Conservation (phyloP, 1,140 invertebrate species). For the Pararge aegeria region DNA sequence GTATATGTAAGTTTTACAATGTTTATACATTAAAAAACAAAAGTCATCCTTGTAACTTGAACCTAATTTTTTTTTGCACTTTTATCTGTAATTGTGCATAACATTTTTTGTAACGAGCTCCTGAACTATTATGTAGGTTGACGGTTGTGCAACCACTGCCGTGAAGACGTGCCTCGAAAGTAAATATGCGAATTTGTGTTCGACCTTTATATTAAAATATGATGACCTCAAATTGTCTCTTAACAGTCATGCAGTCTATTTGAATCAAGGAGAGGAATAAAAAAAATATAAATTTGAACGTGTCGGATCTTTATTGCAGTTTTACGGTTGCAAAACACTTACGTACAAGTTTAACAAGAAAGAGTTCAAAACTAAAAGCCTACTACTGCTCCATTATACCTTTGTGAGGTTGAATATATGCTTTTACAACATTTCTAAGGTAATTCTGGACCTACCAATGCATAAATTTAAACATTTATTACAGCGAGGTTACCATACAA, state of each 20-base stretch:
- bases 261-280: constrained; percentile 14
- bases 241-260: constrained; percentile 14
- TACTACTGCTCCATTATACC: too few relatives aligned
- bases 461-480: too few relatives aligned
- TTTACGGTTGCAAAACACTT: too few relatives aligned
- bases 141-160: constrained; percentile 5
- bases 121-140: constrained; percentile 4
- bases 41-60: too few relatives aligned
- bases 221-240: constrained; percentile 18
- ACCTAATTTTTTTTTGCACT: background rate
- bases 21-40: too few relatives aligned
- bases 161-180: constrained; percentile 22
- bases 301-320: background rate
- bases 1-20: too few relatives aligned
- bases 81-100: background rate
- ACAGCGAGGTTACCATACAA: too few relatives aligned
- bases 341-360: too few relatives aligned
- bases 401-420: too few relatives aligned
- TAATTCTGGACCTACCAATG: too few relatives aligned
- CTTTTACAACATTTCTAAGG: too few relatives aligned
- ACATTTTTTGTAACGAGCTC: background rate
- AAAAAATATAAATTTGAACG: background rate
- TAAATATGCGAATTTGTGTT: constrained; percentile 20
- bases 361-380: too few relatives aligned
- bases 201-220: constrained; percentile 24